A percentile compares a stretch with the other conserved stretches of the same genome.
Conservation (phyloP, 2,888 invertebrate species). For the Acronicta aceris region DNA sequence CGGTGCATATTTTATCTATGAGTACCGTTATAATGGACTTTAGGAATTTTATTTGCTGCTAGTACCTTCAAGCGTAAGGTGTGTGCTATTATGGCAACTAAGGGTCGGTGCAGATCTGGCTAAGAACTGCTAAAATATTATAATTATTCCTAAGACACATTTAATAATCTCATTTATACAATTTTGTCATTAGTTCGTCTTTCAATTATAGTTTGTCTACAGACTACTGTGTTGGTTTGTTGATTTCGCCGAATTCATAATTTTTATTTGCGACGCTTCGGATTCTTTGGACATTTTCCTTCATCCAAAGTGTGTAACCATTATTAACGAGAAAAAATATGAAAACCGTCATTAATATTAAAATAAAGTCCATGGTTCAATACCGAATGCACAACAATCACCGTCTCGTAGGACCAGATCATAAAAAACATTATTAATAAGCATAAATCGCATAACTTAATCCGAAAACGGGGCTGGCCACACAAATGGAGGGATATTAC, state of each 20-base stretch:
- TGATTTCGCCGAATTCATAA: no score
- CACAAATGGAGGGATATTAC: slow-evolving; percentile 28
- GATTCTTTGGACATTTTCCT: background rate
- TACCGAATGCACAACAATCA: slow-evolving; percentile 22
- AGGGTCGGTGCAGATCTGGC: background rate
- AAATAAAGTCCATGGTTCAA: slow-evolving; percentile 15
- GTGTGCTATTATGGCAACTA: background rate
- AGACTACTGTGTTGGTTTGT: no score
- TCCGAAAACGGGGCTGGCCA: slow-evolving; percentile 46
- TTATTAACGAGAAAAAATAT: slow-evolving; percentile 20
- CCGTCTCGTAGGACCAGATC: slow-evolving; percentile 20
- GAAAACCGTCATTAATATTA: slow-evolving; percentile 29
- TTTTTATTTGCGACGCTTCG: background rate
- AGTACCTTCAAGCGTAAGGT: background rate
- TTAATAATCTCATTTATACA: no score
- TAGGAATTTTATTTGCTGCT: slow-evolving; percentile 10
- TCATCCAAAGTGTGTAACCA: background rate
- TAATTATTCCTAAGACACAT: no score
- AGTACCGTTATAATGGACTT: slow-evolving; percentile 15
- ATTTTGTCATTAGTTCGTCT: no score
- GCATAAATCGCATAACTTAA: slow-evolving; percentile 42
- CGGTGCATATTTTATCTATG: slow-evolving; percentile 37
- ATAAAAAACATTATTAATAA: slow-evolving; percentile 46
- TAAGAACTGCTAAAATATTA: background rate
- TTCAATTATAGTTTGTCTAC: no score